Conservation (phyloP, 2,113 vertebrate species). For the Chrysemys picta region DNA sequence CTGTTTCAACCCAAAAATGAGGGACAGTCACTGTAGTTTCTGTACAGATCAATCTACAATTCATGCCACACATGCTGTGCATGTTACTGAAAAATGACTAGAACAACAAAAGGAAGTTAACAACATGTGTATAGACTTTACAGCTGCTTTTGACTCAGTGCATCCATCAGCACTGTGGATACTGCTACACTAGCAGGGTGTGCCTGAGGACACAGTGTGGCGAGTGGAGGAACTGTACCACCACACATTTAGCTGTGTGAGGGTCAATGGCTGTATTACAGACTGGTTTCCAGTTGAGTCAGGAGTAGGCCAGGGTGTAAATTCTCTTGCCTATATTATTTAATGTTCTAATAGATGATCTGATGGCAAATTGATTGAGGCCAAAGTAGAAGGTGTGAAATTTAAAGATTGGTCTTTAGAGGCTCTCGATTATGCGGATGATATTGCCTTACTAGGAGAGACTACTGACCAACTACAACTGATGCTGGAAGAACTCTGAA, state of each 20-base stretch:
- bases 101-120: neutral
- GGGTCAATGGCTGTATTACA: neutral
- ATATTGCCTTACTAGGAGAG: neutral
- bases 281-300: neutral
- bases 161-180: neutral
- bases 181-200: neutral
- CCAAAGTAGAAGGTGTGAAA: neutral
- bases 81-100: neutral
- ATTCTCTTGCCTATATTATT: neutral
- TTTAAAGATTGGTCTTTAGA: neutral
- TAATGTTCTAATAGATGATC: neutral
- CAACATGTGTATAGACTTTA: neutral
- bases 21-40: neutral
- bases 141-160: neutral
- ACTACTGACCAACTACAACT: neutral
- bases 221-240: too few relatives aligned
- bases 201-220: neutral
- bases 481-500: neutral
- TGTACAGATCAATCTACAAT: neutral
- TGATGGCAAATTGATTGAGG: neutral
- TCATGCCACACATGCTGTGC: neutral
- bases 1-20: neutral
- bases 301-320: too few relatives aligned
- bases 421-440: neutral
- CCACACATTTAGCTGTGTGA: neutral